These are phyloP conservation scores for Glaucomys volans DNA, from an alignment of 2,113 vertebrate species.

Conservation along the genomic window DNA sequence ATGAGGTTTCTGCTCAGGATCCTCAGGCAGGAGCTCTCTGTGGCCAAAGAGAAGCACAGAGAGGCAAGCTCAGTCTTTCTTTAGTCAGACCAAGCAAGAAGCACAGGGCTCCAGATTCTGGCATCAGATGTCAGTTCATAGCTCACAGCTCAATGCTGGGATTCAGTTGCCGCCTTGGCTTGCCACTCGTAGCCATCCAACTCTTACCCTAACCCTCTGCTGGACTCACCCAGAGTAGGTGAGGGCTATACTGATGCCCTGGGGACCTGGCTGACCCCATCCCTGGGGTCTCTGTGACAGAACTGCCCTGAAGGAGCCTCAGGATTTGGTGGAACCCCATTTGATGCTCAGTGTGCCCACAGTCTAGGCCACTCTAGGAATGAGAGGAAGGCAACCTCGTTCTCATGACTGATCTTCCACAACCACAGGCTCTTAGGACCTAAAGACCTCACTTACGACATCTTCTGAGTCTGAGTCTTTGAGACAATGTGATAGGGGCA, in stretches of 20 bases:
- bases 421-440: background rate
- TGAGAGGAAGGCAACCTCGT: background rate
- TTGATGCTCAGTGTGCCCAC: background rate
- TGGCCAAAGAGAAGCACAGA: background rate
- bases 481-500: background rate
- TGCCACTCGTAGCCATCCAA: background rate
- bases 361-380: background rate
- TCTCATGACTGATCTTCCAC: background rate
- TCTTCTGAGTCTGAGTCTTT: background rate
- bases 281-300: background rate
- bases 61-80: background rate
- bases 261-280: background rate
- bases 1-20: background rate
- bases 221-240: background rate
- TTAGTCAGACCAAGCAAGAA: background rate
- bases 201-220: background rate
- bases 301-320: background rate
- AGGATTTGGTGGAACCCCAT: background rate
- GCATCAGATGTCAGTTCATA: background rate
- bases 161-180: background rate
- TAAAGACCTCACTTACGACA: background rate
- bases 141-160: background rate
- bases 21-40: background rate
- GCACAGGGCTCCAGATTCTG: too few relatives aligned
- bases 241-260: background rate